Evolutionary conservation across 2,888 invertebrate species (phyloP), one percentile per base, ranked within the genome.

Genomic region (Julus scandinavius): DNA sequence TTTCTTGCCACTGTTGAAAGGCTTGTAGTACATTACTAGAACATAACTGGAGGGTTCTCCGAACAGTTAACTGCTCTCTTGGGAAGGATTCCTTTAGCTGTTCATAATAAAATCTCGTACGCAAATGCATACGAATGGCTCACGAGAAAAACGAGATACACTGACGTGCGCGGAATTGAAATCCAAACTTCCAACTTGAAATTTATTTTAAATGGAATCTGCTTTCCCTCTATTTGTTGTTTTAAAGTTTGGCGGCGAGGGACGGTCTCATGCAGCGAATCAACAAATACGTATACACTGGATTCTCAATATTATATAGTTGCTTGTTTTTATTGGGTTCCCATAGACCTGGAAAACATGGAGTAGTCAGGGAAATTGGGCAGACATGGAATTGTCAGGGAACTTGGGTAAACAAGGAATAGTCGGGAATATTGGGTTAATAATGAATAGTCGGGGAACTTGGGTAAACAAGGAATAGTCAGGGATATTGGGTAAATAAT

Each of bases 1-100:
- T 80, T 80, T 80, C 80, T 80, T 38, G 80, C 29, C 80, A 80
- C 80, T 13, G 80, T 80, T 7, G 80, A 80, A 29, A 80, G 80
- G 38, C 29, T 80, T 38, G 80, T 80, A 80, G 38, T 38, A 80
- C 80, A 80, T 80, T 38, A 80, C 80, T 80, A 80, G 80, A 38
- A 80, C 80, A 80, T 80, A 38, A 80, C 80, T 11, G 38, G 38
- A 80, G 80, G 80, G 38, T 29, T 80, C 80, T 29, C 80, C 38
- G 80, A 80, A 80, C 80, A 29, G 80, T 80, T 80, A 80, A 80
- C 80, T 80, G 38, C 80, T 38, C 80, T 80, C 80, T 4, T 13
- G 80, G 80, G 80, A 38, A 80, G 38, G 2, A 80, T 38, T 80
- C 15, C 80, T 38, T 80, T 29, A 63, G 20, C 63, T 63, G 63